A percentile compares a stretch with the other conserved stretches of the same genome.
These are phyloP conservation scores for Mohoua ochrocephala DNA, from an alignment of 2,113 vertebrate species.

Conservation along the genomic window DNA sequence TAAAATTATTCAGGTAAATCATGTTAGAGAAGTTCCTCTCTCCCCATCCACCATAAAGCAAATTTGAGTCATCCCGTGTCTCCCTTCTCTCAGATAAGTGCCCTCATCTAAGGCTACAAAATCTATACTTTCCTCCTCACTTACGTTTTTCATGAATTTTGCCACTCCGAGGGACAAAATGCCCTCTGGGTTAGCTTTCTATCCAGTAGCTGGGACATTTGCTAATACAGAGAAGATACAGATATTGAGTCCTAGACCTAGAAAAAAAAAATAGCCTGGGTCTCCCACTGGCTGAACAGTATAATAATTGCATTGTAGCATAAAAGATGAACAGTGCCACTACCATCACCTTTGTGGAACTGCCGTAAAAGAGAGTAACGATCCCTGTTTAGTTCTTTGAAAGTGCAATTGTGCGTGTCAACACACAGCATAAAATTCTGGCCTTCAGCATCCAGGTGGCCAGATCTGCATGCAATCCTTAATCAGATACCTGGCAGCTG, in stretches of 20 bases:
- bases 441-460: background rate
- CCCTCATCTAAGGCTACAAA: background rate
- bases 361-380: background rate
- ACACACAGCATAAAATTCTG: background rate
- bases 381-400: background rate
- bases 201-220: background rate
- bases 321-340: background rate
- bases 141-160: background rate
- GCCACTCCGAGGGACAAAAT: background rate
- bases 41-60: background rate
- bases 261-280: background rate
- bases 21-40: background rate
- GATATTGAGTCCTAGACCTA: background rate
- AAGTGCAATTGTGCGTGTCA: background rate
- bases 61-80: background rate
- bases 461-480: background rate
- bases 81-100: background rate
- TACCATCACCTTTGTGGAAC: background rate
- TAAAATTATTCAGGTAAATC: conserved; percentile 32
- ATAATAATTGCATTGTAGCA: background rate
- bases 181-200: background rate
- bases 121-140: background rate
- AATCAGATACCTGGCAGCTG: background rate
- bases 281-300: background rate
- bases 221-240: background rate